phyloP scores from a whole-genome alignment of 1,140 invertebrate genomes.

The Drosophila sucinea region DNA sequence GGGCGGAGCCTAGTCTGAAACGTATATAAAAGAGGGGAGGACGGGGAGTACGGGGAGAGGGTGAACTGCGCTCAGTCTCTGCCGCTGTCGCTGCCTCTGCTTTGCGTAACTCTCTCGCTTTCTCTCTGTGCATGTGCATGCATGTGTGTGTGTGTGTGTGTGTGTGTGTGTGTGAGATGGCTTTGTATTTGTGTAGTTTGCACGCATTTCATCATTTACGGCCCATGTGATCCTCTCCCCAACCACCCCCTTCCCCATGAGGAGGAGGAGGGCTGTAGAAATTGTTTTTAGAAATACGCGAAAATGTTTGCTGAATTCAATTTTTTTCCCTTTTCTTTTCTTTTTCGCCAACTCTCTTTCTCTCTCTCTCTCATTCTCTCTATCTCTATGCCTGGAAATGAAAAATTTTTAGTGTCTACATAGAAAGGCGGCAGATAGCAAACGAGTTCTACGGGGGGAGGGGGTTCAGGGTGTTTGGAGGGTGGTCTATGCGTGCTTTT shows the following conservation, averaged over 20 bases:
- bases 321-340: conserved; percentile 40
- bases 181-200: conserved; percentile 71
- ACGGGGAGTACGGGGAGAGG: not conserved
- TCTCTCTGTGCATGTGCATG: conserved; percentile 18
- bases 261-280: conserved; percentile 49
- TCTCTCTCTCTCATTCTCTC: conserved; percentile 5
- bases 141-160: conserved; percentile 31
- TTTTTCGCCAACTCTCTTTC: conserved; percentile 22
- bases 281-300: conserved; percentile 81
- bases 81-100: not conserved
- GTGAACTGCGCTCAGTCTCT: conserved; percentile 24
- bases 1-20: conserved; percentile 69
- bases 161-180: conserved; percentile 29
- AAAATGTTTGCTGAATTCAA: conserved; percentile 75
- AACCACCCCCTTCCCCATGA: not conserved
- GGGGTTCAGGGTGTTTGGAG: conserved; percentile 17
- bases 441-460: conserved; percentile 38
- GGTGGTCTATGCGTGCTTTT: conserved; percentile 66
- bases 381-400: conserved; percentile 60
- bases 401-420: conserved; percentile 79
- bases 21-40: conserved; percentile 42
- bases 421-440: conserved; percentile 61
- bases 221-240: conserved; percentile 15
- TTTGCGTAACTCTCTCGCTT: conserved; percentile 21
- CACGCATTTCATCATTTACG: conserved; percentile 78